Percentiles rank a stretch among this genome's conserved stretches.
These are phyloP conservation scores for Capromys pilorides DNA, from an alignment of 2,797 vertebrate genomes.

Conservation along the genomic window DNA sequence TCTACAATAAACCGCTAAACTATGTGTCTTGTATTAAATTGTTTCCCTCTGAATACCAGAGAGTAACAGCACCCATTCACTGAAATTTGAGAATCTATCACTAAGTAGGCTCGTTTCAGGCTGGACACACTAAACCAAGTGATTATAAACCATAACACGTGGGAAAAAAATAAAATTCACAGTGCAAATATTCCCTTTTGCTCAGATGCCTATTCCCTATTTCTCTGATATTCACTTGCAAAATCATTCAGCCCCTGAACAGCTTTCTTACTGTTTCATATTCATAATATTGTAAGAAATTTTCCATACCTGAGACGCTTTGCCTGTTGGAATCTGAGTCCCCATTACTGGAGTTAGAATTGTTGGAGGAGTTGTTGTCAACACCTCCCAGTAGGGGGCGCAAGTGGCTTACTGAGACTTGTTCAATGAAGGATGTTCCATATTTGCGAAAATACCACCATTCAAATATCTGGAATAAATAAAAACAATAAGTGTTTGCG, in stretches of 20 bases:
- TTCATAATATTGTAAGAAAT: conserved; percentile 19
- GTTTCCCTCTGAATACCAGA: too few relatives aligned
- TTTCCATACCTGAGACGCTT: conserved; percentile 94
- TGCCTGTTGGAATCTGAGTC: conserved; percentile 96
- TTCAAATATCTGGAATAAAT: conserved; percentile 94
- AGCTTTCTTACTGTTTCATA: neutral
- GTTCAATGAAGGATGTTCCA: conserved; percentile 98
- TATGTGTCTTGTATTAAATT: too few relatives aligned
- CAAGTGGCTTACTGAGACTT: conserved; percentile 98
- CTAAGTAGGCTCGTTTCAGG: neutral
- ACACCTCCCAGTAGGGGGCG: conserved; percentile 98
- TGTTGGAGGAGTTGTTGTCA: conserved; percentile 94
- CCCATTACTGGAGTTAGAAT: conserved; percentile 92
- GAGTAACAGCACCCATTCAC: neutral
- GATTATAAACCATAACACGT: conserved; percentile 4
- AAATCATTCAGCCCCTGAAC: neutral
- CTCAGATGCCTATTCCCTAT: neutral
- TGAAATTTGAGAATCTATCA: neutral
- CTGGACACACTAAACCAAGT: neutral
- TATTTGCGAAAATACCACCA: conserved; percentile 99
- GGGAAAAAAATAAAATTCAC: conserved; percentile 30
- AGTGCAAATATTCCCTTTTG: conserved; percentile 15
- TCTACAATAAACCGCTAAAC: too few relatives aligned
- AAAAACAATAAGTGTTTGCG: neutral
- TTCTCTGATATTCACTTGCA: conserved; percentile 8